Evolutionary conservation across 2,888 invertebrate species (phyloP).

Genomic region (Latrodectus hesperus): DNA sequence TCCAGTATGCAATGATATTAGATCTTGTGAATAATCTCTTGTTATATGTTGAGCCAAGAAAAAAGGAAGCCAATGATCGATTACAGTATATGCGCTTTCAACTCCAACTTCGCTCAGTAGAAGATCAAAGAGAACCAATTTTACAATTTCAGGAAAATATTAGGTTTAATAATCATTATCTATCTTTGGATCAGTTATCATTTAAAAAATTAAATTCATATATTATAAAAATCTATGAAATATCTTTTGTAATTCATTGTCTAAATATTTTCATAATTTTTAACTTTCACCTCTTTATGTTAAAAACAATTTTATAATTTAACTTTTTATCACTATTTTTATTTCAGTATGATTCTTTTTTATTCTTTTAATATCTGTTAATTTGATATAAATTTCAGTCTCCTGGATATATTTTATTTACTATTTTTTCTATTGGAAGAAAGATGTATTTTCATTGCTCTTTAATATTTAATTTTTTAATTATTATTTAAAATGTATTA

Average conservation of each 20-base stretch:
- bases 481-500: too few relatives aligned
- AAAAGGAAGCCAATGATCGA: slow-evolving; percentile 91
- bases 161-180: slow-evolving; percentile 77
- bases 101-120: slow-evolving; percentile 90
- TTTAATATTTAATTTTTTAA: too few relatives aligned
- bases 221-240: neutral
- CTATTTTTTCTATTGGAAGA: too few relatives aligned
- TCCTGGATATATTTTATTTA: too few relatives aligned
- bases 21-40: slow-evolving; percentile 98
- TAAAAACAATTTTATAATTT: neutral
- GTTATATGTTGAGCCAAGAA: slow-evolving; percentile 95
- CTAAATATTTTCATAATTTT: neutral
- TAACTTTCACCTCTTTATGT: neutral
- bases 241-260: neutral
- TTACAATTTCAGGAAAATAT: slow-evolving; percentile 80
- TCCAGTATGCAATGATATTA: slow-evolving; percentile 94
- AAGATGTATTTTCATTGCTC: too few relatives aligned
- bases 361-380: too few relatives aligned
- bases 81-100: slow-evolving; percentile 95
- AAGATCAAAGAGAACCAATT: slow-evolving; percentile 93
- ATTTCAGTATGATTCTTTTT: too few relatives aligned
- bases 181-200: neutral
- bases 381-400: too few relatives aligned
- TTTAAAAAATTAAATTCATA: neutral
- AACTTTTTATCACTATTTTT: too few relatives aligned